Base-by-base conservation (phyloP, 2,113 vertebrate species). In the Mohoua ochrocephala region DNA sequence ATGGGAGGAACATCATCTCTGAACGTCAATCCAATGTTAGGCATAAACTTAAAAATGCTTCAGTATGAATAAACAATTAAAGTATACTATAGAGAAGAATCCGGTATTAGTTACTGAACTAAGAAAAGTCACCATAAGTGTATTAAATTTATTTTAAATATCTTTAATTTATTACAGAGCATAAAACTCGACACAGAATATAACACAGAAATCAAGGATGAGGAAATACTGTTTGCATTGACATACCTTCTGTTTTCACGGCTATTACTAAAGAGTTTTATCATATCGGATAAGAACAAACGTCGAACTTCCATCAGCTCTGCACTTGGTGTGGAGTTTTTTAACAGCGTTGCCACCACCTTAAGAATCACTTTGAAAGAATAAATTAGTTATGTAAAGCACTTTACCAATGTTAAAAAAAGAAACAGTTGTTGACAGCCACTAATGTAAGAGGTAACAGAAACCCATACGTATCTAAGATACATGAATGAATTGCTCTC, bases 241-340 rank as follows among this genome's bases (percentile, higher is more conserved):
- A 95, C 98, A 96, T 97, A 99, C 99, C 99, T 99, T 92, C 99
- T 98, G 91, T 99, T 99, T 97, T 99, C 99, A 60, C 99, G 98
- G 95, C 99, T 99, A 96, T 99, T 99, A 96, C 99, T 99, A 97
- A 99, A 99, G 95, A 99, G 99, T 94, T 99, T 99, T 96, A 99
- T 99, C 99, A 99, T 99, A 95, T 99, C 99, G 17, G 99, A 99
- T 68, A 99, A 98, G 97, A 99, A 99, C 85, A 99, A 98, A 74
- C 99, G 98, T 45, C 99, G 98, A 87, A 99, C 99, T 97, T 99
- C 99, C 99, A 99, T 99, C 93, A 99, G 97, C 91, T 99, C 99
- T n/a, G 98, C 93, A 71, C 99, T 99, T 80, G 99, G 99, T 1
- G 98, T 98, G n/a, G 99, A 99, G 96, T 99, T 99, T 98, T 99